Percentiles rank a stretch among this genome's conserved stretches.
Evolutionary conservation across 2,888 invertebrate species (phyloP).

Genomic region (Eilema depressum): DNA sequence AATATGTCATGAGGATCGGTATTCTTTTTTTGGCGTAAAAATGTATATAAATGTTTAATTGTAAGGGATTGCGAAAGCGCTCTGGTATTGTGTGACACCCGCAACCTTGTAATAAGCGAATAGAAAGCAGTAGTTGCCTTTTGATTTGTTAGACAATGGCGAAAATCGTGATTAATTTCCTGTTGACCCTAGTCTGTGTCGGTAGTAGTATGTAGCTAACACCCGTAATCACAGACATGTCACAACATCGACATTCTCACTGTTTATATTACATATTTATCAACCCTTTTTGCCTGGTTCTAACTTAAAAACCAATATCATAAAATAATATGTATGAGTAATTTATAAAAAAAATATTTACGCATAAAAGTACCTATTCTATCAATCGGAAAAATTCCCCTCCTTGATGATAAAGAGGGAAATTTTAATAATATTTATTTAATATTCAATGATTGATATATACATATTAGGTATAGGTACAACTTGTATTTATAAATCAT

Average conservation of each 20-base stretch:
- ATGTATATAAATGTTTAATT: conserved; percentile 75
- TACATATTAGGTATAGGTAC: conserved; percentile 24
- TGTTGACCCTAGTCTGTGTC: conserved; percentile 52
- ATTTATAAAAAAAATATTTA: conserved; percentile 12
- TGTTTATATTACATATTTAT: conserved; percentile 19
- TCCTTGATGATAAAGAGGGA: neutral
- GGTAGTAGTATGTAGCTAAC: conserved; percentile 26
- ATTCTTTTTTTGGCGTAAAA: conserved; percentile 78
- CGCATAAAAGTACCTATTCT: neutral
- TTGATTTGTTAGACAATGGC: conserved; percentile 73
- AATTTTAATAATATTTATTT: neutral
- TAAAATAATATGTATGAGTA: conserved; percentile 16
- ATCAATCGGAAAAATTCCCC: neutral
- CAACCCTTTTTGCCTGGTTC: conserved; percentile 39
- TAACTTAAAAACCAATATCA: conserved; percentile 5
- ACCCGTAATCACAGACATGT: conserved; percentile 27
- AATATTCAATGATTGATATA: neutral
- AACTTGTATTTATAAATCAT: conserved; percentile 41
- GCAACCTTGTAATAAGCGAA: conserved; percentile 79
- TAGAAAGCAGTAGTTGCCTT: conserved; percentile 79
- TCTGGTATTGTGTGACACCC: conserved; percentile 77
- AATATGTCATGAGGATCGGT: conserved; percentile 79
- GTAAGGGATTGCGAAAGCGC: conserved; percentile 79
- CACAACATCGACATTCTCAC: conserved; percentile 23
- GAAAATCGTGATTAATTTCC: conserved; percentile 71